Evolutionary conservation across 2,888 invertebrate species (phyloP).

Genomic region (Drosophila neotestacea): DNA sequence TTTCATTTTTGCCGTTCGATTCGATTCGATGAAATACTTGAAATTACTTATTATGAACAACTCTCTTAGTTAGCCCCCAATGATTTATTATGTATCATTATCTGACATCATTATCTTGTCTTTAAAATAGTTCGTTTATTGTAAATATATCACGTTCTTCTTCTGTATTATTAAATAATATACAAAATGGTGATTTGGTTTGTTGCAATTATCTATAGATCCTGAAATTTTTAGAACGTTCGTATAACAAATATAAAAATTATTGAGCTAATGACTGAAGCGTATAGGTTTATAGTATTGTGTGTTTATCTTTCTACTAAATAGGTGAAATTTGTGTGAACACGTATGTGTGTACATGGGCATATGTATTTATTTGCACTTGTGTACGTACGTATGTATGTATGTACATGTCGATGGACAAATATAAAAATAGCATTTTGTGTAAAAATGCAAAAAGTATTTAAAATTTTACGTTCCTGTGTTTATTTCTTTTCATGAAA

Average conservation of each 20-base stretch:
- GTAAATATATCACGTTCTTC: constrained; percentile 6
- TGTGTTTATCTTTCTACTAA: constrained; percentile 11
- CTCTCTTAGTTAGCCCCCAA: neutral
- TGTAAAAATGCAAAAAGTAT: constrained; percentile 20
- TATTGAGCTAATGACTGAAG: constrained; percentile 23
- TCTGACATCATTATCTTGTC: constrained; percentile 7
- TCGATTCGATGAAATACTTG: neutral
- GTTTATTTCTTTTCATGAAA: constrained; percentile 25
- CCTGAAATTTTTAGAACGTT: constrained; percentile 11
- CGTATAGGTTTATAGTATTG: constrained; percentile 15
- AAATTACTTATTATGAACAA: constrained; percentile 3
- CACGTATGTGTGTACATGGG: constrained; percentile 4
- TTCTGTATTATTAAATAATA: constrained; percentile 13
- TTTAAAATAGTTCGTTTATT: constrained; percentile 8
- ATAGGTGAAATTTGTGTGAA: constrained; percentile 8
- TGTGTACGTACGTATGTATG: constrained; percentile 9
- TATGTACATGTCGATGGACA: constrained; percentile 36
- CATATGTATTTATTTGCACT: constrained; percentile 14
- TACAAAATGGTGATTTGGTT: neutral
- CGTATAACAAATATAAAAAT: constrained; percentile 18
- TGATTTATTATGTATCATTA: constrained; percentile 9
- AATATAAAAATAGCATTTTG: constrained; percentile 24
- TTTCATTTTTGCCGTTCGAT: constrained; percentile 21
- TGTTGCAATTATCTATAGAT: constrained; percentile 19
- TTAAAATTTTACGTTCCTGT: constrained; percentile 18